Evolutionary conservation across 1,140 invertebrate species (phyloP).

Genomic region (Diabrotica virgifera): DNA sequence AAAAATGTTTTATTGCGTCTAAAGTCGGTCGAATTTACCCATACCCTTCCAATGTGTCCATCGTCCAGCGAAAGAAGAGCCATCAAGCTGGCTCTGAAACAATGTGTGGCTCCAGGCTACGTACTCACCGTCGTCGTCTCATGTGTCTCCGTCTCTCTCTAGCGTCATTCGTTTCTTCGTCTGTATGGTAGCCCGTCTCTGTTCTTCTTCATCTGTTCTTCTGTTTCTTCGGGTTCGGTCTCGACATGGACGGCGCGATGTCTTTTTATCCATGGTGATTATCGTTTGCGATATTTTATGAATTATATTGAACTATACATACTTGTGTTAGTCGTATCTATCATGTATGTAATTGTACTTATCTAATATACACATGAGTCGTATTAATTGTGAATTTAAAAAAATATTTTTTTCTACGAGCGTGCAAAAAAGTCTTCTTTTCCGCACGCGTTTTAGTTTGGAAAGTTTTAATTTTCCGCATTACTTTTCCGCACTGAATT

Average conservation of each 20-base stretch:
- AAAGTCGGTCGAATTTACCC: background rate
- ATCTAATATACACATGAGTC: no score
- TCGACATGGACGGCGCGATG: background rate
- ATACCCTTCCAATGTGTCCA: background rate
- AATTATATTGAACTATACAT: no score
- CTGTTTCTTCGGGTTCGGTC: background rate
- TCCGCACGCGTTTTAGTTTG: no score
- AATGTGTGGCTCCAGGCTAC: slow-evolving; percentile 10
- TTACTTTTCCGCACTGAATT: no score
- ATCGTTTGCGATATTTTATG: no score
- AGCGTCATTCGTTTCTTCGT: background rate
- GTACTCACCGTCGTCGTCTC: slow-evolving; percentile 9
- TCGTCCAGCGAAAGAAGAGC: slow-evolving; percentile 5
- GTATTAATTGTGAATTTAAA: no score
- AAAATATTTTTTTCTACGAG: no score
- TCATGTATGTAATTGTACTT: no score
- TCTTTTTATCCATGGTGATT: no score
- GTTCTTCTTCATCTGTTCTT: background rate
- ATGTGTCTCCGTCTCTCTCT: slow-evolving; percentile 2
- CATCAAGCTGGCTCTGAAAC: slow-evolving; percentile 8
- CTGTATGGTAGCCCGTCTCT: background rate
- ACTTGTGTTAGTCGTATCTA: no score
- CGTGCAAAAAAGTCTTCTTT: no score
- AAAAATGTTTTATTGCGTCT: background rate
- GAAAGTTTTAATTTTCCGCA: no score